Percentiles rank a stretch among this genome's conserved stretches.
These are phyloP conservation scores for Dreissena polymorpha DNA, from an alignment of 1,140 invertebrate genomes.

Conservation along the genomic window DNA sequence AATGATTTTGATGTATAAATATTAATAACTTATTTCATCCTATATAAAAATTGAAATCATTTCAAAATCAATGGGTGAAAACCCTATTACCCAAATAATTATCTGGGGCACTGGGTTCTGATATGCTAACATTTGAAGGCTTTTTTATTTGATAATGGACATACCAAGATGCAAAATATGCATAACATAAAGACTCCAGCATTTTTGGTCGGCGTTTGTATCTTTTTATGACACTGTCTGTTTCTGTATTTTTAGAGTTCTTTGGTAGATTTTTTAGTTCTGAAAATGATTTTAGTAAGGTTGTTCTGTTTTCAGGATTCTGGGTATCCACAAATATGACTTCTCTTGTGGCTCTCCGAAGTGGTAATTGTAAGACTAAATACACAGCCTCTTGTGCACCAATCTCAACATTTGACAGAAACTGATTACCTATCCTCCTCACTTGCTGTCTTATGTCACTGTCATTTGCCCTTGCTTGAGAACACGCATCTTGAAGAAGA, in stretches of 20 bases:
- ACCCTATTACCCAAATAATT: too few species aligned
- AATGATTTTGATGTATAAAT: too few species aligned
- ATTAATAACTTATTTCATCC: too few species aligned
- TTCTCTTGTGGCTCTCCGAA: background rate
- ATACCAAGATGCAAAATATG: slow-evolving; percentile 12
- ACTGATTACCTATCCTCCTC: slow-evolving; percentile 37
- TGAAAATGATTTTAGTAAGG: background rate
- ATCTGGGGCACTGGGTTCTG: too few species aligned
- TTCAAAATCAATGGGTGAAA: too few species aligned
- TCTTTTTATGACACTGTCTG: background rate
- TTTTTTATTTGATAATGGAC: too few species aligned
- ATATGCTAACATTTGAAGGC: too few species aligned
- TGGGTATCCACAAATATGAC: slow-evolving; percentile 17
- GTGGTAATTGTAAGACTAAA: slow-evolving; percentile 13
- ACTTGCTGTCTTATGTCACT: slow-evolving; percentile 53
- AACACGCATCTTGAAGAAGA: slow-evolving; percentile 50
- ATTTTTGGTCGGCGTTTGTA: slow-evolving; percentile 9
- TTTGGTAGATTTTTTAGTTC: background rate
- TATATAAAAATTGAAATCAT: too few species aligned
- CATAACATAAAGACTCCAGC: background rate
- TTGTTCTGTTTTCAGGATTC: background rate
- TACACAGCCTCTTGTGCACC: slow-evolving; percentile 30
- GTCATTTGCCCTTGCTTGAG: slow-evolving; percentile 52
- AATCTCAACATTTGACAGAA: slow-evolving; percentile 27
- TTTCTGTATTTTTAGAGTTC: background rate